Evolutionary conservation across 2,888 invertebrate species (phyloP).

Genomic region (Steinernema carpocapsae): DNA sequence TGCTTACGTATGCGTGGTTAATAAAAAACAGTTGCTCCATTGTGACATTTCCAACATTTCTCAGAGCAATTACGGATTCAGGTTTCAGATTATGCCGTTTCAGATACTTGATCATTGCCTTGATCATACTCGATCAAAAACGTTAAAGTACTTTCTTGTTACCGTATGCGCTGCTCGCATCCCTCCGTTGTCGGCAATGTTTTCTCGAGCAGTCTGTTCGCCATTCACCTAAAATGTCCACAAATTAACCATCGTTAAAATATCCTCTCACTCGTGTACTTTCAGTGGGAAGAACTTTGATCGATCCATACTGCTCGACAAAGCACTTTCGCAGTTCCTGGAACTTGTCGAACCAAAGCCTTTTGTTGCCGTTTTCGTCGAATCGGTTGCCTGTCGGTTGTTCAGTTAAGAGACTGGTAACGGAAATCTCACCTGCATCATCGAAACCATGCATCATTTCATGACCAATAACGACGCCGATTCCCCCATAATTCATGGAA

Average conservation of each 20-base stretch:
- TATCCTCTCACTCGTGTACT: neutral
- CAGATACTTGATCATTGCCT: conserved; percentile 1
- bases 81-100: neutral
- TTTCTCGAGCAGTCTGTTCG: conserved; percentile 20
- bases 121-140: neutral
- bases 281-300: neutral
- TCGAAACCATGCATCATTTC: conserved; percentile 33
- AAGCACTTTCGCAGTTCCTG: conserved; percentile 6
- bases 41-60: neutral
- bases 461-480: conserved; percentile 21
- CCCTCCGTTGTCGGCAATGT: conserved; percentile 27
- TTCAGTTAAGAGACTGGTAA: no score
- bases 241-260: neutral
- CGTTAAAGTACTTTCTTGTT: neutral
- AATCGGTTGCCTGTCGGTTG: conserved; percentile 6
- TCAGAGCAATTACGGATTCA: neutral
- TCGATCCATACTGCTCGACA: neutral
- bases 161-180: conserved; percentile 14
- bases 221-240: neutral
- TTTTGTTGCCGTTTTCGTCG: neutral
- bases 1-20: conserved; percentile 11
- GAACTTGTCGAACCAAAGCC: conserved; percentile 19
- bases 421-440: conserved; percentile 19
- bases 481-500: conserved; percentile 21
- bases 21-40: conserved; percentile 20